Evolutionary conservation across 2,113 vertebrate genomes (phyloP), one percentile per base, ranked within the genome.

Genomic region (Perca flavescens): DNA sequence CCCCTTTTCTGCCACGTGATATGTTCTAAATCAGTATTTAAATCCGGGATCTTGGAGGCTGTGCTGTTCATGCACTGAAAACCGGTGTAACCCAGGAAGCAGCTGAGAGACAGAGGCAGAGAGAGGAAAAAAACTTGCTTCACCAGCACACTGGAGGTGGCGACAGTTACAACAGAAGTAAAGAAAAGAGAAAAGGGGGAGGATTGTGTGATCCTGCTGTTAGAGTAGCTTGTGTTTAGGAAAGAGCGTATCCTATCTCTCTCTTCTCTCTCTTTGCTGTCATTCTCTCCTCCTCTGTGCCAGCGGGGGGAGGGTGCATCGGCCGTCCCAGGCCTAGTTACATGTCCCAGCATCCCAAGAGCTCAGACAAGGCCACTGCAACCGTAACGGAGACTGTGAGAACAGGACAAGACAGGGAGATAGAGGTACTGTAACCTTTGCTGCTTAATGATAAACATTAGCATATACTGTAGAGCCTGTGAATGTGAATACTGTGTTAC

Each of bases 271-370:
- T 77, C 34, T 89, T 57, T 70, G 82, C 91, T 94, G 86, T 88
- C 90, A 91, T 89, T 89, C 65, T 82, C 81, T 77, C 67, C 78
- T 85, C 71, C 74, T n/a, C 86, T 84, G 81, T 80, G 77, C 75
- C 76, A 46, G 85, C 74, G 90, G 90, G 91, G 93, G 93, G 92
- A 94, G 92, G 91, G 90, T 80, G 5, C 80, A 86, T 83, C 75
- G 17, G 70, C 79, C 22, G 90, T 94, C 92, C 92, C 92, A 84
- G 92, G 91, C 93, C 94, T 92, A 88, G 87, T 90, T 87, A 83
- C 82, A 89, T 88, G 89, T 94, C 92, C 94, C 93, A 93, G 92
- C 94, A 93, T 94, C 93, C 86, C 83, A 83, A 50, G 85, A 89
- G 91, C 88, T 83, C 83, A 60, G 77, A 63, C 88, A 74, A 86